Evolutionary conservation across 2,113 vertebrate genomes (phyloP).

Genomic region (Polyodon spathula): DNA sequence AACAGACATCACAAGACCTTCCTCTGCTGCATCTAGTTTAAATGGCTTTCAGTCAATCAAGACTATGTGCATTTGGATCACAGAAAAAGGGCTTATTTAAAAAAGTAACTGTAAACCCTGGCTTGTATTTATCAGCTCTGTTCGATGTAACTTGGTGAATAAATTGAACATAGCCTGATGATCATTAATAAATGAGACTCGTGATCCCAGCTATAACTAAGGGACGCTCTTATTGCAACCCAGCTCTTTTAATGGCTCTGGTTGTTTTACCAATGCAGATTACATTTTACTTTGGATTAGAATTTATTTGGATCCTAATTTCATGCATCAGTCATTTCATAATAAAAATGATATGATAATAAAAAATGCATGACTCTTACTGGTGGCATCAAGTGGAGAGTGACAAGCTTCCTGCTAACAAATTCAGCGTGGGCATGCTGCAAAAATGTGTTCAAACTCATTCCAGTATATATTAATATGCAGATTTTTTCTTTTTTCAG

Average conservation of each 20-base stretch:
- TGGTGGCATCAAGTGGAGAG: slow-evolving; percentile 20
- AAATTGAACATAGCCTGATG: background rate
- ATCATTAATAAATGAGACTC: background rate
- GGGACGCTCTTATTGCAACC: no score
- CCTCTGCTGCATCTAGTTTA: no score
- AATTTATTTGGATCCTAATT: slow-evolving; percentile 24
- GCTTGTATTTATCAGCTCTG: background rate
- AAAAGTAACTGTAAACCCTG: no score
- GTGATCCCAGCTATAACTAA: background rate
- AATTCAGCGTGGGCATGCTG: background rate
- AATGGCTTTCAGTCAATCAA: no score
- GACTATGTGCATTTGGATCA: no score
- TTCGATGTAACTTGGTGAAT: no score
- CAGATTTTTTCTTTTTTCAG: no score
- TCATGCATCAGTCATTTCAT: no score
- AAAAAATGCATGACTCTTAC: slow-evolving; percentile 24
- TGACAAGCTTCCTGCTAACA: background rate
- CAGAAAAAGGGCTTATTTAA: slow-evolving; percentile 2
- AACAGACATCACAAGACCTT: no score
- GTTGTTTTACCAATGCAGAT: slow-evolving; percentile 2
- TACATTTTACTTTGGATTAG: background rate
- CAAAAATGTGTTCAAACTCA: background rate
- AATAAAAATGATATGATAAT: no score
- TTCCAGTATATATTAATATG: no score
- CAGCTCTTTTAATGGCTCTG: background rate